A percentile compares a stretch with the other conserved stretches of the same genome.
phyloP scores from a whole-genome alignment of 1,140 invertebrate species.

The Zaprionus ghesquierei region DNA sequence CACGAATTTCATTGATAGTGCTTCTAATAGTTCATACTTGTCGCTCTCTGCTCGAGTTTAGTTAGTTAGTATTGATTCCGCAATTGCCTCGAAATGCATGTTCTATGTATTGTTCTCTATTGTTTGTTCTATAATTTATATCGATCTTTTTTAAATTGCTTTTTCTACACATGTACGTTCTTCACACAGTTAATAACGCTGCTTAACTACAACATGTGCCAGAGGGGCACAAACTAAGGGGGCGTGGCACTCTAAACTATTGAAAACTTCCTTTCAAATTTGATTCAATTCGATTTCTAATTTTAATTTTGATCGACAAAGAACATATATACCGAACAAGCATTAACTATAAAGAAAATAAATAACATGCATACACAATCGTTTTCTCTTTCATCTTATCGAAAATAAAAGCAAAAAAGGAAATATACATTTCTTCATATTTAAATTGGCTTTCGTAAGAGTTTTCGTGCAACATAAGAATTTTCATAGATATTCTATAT shows the following conservation, averaged over 20 bases:
- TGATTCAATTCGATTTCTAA: constrained; percentile 2
- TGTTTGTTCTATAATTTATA: constrained; percentile 1
- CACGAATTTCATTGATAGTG: constrained; percentile 65
- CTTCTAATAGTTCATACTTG: constrained; percentile 38
- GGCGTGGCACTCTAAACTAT: constrained; percentile 10
- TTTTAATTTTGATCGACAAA: constrained; percentile 5
- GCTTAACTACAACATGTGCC: constrained; percentile 62
- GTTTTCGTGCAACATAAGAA: constrained; percentile 24
- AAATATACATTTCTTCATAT: background rate
- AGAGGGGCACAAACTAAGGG: constrained; percentile 6
- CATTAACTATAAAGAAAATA: background rate
- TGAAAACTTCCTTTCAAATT: background rate
- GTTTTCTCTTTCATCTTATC: background rate
- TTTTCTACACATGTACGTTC: constrained; percentile 36
- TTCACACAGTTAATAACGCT: constrained; percentile 50
- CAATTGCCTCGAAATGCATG: constrained; percentile 25
- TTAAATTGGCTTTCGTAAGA: constrained; percentile 8
- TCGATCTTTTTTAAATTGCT: constrained; percentile 22
- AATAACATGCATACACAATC: background rate
- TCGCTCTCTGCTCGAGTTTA: constrained; percentile 1
- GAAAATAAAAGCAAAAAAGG: background rate
- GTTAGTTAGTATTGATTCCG: constrained; percentile 12
- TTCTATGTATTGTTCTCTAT: constrained; percentile 32
- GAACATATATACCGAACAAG: background rate
- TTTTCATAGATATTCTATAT: constrained; percentile 53